Percentiles rank a stretch among this genome's conserved stretches.
Evolutionary conservation across 2,888 invertebrate species (phyloP).

Genomic region (Sphaeridia pumilis): DNA sequence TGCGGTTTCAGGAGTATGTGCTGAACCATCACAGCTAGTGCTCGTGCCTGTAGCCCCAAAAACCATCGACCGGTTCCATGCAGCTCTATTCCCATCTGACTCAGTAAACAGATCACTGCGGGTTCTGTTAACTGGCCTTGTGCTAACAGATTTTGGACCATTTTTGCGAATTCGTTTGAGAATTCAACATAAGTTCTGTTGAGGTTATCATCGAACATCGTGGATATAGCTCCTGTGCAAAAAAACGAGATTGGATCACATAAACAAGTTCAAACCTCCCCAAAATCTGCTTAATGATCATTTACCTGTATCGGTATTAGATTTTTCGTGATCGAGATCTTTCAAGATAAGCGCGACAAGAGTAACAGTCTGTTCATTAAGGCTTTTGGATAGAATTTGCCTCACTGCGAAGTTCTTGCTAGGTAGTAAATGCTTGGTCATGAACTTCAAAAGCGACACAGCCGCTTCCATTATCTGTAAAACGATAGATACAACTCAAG

Average conservation of each 20-base stretch:
- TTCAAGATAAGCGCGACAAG: slow-evolving; percentile 71
- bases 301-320: slow-evolving; percentile 60
- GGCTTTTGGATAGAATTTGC: slow-evolving; percentile 55
- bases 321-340: slow-evolving; percentile 81
- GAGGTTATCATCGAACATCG: slow-evolving; percentile 59
- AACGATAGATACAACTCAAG: slow-evolving; percentile 2
- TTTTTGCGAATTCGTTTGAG: slow-evolving; percentile 64
- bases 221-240: slow-evolving; percentile 60
- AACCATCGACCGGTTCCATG: slow-evolving; percentile 51
- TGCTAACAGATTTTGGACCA: slow-evolving; percentile 67
- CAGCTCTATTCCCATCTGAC: slow-evolving; percentile 61
- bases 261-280: neutral
- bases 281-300: slow-evolving; percentile 6
- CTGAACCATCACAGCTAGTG: slow-evolving; percentile 69
- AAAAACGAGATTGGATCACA: too few relatives aligned
- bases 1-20: slow-evolving; percentile 65
- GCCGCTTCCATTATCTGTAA: slow-evolving; percentile 70
- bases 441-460: slow-evolving; percentile 71
- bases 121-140: slow-evolving; percentile 54
- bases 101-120: slow-evolving; percentile 58
- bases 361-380: slow-evolving; percentile 76
- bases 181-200: slow-evolving; percentile 61
- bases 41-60: slow-evolving; percentile 59
- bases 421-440: slow-evolving; percentile 68
- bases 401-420: slow-evolving; percentile 52